phyloP scores from a whole-genome alignment of 1,140 invertebrate genomes.

The Pogonus chalceus region DNA sequence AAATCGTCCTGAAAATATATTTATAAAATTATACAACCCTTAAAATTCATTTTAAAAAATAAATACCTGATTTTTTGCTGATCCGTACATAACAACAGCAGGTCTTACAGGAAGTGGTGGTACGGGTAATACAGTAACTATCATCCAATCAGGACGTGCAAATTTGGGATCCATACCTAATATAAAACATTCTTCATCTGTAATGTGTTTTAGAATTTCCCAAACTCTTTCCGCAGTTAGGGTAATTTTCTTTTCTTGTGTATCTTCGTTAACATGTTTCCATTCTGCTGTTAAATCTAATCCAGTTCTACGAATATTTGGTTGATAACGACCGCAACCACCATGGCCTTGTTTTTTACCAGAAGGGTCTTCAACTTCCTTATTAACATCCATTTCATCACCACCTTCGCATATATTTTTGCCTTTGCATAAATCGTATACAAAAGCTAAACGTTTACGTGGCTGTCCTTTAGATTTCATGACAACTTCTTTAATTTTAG shows the following conservation, averaged over 20 bases:
- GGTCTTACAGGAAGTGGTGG: conserved; percentile 89
- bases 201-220: conserved; percentile 95
- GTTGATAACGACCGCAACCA: conserved; percentile 96
- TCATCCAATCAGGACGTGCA: conserved; percentile 99
- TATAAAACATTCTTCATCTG: conserved; percentile 94
- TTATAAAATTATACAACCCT: not conserved
- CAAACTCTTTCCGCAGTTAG: conserved; percentile 91
- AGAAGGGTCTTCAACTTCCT: conserved; percentile 50
- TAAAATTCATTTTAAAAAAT: not conserved
- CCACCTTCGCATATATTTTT: conserved; percentile 98
- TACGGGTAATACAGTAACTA: conserved; percentile 93
- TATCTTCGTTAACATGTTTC: conserved; percentile 97
- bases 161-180: conserved; percentile 94
- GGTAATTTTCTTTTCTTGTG: conserved; percentile 89
- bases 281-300: conserved; percentile 92
- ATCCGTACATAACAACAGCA: conserved; percentile 98
- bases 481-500: conserved; percentile 95
- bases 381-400: conserved; percentile 89
- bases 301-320: conserved; percentile 77
- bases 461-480: conserved; percentile 96
- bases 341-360: conserved; percentile 78
- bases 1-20: conserved; percentile 76
- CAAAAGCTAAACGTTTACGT: conserved; percentile 83
- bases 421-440: conserved; percentile 97
- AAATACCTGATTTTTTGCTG: conserved; percentile 69